A percentile compares a stretch with the other conserved stretches of the same genome.
Evolutionary conservation across 2,888 invertebrate species (phyloP).

Genomic region (Diabrotica balteata): DNA sequence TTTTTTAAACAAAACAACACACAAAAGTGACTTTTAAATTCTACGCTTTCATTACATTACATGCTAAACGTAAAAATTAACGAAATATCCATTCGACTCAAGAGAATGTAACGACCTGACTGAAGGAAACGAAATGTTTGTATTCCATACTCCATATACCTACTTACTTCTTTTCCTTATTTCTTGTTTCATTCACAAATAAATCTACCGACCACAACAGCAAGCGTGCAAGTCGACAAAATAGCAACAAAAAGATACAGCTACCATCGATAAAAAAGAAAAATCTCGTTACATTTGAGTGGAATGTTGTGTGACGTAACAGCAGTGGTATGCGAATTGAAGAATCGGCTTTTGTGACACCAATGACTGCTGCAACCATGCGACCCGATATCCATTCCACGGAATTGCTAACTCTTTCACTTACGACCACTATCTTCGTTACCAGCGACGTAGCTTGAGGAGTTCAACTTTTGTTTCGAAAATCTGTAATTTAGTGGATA

Average conservation of each 20-base stretch:
- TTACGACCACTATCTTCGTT: background rate
- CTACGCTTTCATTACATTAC: too few relatives aligned
- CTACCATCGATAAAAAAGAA: slow-evolving; percentile 1
- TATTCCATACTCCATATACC: background rate
- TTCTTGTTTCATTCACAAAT: slow-evolving; percentile 1
- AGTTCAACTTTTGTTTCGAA: too few relatives aligned
- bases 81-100: too few relatives aligned
- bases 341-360: slow-evolving; percentile 19
- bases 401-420: slow-evolving; percentile 10
- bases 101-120: too few relatives aligned
- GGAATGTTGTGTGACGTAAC: slow-evolving; percentile 20
- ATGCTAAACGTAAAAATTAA: too few relatives aligned
- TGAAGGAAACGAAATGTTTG: too few relatives aligned
- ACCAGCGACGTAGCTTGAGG: background rate
- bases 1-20: too few relatives aligned
- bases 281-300: slow-evolving; percentile 16
- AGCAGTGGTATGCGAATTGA: slow-evolving; percentile 14
- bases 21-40: too few relatives aligned
- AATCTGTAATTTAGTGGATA: too few relatives aligned
- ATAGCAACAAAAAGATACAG: slow-evolving; percentile 2
- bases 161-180: background rate
- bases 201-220: background rate
- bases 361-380: slow-evolving; percentile 3
- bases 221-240: background rate
- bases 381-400: slow-evolving; percentile 2